These are phyloP conservation scores for Pseudomyrmex sp. DNA, from an alignment of 1,140 invertebrate species.

Conservation along the genomic window DNA sequence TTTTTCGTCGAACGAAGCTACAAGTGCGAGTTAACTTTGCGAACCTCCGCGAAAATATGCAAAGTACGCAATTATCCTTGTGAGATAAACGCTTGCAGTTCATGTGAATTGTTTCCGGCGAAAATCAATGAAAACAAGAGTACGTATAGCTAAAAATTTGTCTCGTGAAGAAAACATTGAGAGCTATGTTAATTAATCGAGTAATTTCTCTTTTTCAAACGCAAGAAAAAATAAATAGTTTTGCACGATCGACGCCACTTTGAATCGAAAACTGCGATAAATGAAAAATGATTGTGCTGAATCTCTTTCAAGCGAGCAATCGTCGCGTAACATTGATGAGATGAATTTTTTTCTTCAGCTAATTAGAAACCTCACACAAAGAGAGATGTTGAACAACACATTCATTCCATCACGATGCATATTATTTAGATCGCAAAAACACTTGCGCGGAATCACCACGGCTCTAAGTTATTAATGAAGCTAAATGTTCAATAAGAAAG, in stretches of 20 bases:
- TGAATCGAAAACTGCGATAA: neutral
- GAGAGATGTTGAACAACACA: neutral
- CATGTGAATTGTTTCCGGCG: neutral
- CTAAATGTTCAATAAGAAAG: conserved; percentile 59
- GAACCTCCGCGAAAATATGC: conserved; percentile 19
- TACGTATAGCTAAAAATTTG: neutral
- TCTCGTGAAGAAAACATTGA: neutral
- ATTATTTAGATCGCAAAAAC: conserved; percentile 38
- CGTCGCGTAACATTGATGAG: neutral
- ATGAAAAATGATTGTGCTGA: neutral
- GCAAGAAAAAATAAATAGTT: neutral
- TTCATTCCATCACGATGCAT: neutral
- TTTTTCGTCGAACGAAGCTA: conserved; percentile 21
- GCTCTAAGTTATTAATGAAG: conserved; percentile 66
- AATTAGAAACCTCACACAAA: neutral
- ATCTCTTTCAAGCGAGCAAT: neutral
- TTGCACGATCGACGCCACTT: neutral
- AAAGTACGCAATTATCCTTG: conserved; percentile 3
- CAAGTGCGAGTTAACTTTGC: conserved; percentile 31
- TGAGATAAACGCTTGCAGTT: conserved; percentile 7
- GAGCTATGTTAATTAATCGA: neutral
- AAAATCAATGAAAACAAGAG: neutral
- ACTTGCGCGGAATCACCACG: conserved; percentile 67
- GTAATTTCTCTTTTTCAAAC: neutral
- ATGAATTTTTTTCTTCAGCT: neutral